Percentiles rank a stretch among this genome's conserved stretches.
Conservation (phyloP, 2,888 invertebrate species). For the Siphlonurus alternatus region DNA sequence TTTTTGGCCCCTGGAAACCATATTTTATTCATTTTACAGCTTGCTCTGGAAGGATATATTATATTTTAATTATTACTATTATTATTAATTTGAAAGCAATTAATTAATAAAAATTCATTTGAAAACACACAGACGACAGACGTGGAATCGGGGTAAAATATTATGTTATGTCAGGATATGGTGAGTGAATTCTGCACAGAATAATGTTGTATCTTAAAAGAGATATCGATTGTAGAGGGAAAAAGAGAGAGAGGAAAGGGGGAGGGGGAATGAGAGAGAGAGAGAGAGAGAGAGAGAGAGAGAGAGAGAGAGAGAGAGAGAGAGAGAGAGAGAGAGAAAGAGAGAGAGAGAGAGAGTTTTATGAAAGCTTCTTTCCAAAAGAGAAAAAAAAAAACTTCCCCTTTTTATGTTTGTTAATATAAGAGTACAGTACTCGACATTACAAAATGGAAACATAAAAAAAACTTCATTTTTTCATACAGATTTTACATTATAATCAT, state of each 20-base stretch:
- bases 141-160: background rate
- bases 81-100: too few relatives aligned
- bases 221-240: background rate
- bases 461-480: background rate
- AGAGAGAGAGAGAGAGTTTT: background rate
- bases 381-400: background rate
- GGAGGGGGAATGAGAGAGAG: background rate
- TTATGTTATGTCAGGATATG: background rate
- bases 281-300: background rate
- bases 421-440: background rate
- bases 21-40: too few relatives aligned
- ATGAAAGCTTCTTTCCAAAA: background rate
- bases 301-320: background rate
- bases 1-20: too few relatives aligned
- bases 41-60: too few relatives aligned
- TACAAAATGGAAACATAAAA: slow-evolving; percentile 1
- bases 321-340: background rate
- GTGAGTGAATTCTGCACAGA: background rate
- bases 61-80: too few relatives aligned
- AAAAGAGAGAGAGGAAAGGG: background rate
- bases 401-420: background rate
- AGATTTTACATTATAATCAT: slow-evolving; percentile 17
- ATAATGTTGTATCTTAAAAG: background rate
- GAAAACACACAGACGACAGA: too few relatives aligned
- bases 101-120: too few relatives aligned